These are phyloP conservation scores for Drosophila willistoni DNA, from an alignment of 1,140 invertebrate species.

Conservation along the genomic window DNA sequence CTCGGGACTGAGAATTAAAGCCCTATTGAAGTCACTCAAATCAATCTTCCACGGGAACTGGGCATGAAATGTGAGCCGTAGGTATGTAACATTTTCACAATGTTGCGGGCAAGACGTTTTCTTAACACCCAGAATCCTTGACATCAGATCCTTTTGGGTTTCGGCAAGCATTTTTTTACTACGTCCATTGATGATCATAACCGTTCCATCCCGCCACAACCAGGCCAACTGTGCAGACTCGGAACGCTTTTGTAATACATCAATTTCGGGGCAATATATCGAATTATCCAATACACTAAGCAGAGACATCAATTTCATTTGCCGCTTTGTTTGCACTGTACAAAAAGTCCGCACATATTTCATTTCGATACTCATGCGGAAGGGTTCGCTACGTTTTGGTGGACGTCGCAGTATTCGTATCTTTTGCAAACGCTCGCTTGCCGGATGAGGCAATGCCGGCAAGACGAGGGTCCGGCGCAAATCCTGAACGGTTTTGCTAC, in stretches of 20 bases:
- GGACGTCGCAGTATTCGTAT: slow-evolving; percentile 44
- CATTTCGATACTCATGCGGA: slow-evolving; percentile 31
- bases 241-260: slow-evolving; percentile 38
- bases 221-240: slow-evolving; percentile 35
- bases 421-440: slow-evolving; percentile 35
- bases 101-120: not conserved
- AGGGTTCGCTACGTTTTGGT: slow-evolving; percentile 7
- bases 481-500: not conserved
- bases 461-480: slow-evolving; percentile 20
- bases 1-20: slow-evolving; percentile 3
- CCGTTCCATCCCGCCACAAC: slow-evolving; percentile 44
- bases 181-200: slow-evolving; percentile 41
- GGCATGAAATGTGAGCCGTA: slow-evolving; percentile 23
- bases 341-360: slow-evolving; percentile 27
- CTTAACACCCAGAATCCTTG: not conserved
- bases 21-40: slow-evolving; percentile 22
- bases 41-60: slow-evolving; percentile 42
- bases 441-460: slow-evolving; percentile 21
- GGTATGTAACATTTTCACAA: slow-evolving; percentile 1
- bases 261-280: slow-evolving; percentile 21
- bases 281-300: slow-evolving; percentile 13
- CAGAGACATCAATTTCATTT: slow-evolving; percentile 14
- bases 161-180: slow-evolving; percentile 16
- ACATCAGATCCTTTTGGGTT: slow-evolving; percentile 20
- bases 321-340: slow-evolving; percentile 13